phyloP scores from a whole-genome alignment of 64 coral and sea anemone species.

The Pocillopora damicornis region DNA sequence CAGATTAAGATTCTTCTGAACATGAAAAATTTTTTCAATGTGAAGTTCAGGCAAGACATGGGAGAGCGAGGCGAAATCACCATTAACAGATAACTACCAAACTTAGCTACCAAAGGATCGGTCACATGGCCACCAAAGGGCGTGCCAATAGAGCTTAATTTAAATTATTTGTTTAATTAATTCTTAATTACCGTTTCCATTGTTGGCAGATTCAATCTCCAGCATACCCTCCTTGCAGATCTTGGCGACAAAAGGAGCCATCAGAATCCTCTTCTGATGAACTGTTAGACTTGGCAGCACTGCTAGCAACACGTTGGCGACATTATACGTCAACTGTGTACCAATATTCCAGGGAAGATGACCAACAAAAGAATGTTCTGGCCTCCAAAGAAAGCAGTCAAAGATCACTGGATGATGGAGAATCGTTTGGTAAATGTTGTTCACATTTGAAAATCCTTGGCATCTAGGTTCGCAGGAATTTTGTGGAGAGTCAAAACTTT shows the following conservation, averaged over 20 bases:
- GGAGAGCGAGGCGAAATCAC: too few species aligned
- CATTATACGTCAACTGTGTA: background rate
- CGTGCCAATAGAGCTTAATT: too few species aligned
- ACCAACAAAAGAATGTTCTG: background rate
- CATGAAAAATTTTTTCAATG: too few species aligned
- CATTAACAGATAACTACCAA: too few species aligned
- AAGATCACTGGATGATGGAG: constrained; percentile 30
- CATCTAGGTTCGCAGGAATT: background rate
- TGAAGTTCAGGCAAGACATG: too few species aligned
- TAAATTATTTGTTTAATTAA: background rate
- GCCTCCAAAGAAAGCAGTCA: constrained; percentile 20
- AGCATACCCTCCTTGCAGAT: background rate
- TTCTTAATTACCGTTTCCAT: constrained; percentile 3
- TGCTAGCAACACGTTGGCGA: background rate
- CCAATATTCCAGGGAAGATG: background rate
- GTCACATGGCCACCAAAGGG: too few species aligned
- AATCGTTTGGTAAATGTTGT: background rate
- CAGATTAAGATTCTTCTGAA: too few species aligned
- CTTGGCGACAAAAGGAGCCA: constrained; percentile 11
- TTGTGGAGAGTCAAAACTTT: too few species aligned
- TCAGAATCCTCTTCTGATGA: background rate
- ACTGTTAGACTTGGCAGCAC: background rate
- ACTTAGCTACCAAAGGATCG: too few species aligned
- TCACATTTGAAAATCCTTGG: background rate
- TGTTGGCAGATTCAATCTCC: constrained; percentile 2